These are phyloP conservation scores for Penaeus chinensis DNA, from an alignment of 1,140 invertebrate species.

Conservation along the genomic window DNA sequence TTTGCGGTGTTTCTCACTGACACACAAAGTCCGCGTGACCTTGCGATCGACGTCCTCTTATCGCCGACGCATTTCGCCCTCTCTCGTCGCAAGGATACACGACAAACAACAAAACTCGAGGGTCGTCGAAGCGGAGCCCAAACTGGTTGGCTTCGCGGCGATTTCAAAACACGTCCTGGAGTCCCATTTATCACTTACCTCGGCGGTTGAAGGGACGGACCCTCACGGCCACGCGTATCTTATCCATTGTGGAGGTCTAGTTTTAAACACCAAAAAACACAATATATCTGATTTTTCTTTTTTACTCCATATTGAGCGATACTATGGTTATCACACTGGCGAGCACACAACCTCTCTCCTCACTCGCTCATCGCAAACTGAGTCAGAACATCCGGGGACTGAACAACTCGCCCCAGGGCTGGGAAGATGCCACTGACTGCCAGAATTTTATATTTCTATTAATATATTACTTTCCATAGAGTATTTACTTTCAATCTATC, in stretches of 20 bases:
- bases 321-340: constrained; percentile 28
- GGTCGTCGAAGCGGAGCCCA: not conserved
- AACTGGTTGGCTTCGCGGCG: not conserved
- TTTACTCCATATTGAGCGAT: constrained; percentile 46
- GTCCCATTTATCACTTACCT: constrained; percentile 37
- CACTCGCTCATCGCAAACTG: constrained; percentile 48
- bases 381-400: constrained; percentile 55
- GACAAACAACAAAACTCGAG: too few species aligned
- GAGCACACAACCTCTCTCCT: constrained; percentile 3
- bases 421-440: too few species aligned
- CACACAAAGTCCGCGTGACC: too few species aligned
- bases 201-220: constrained; percentile 54
- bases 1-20: too few species aligned
- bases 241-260: constrained; percentile 46
- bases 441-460: too few species aligned
- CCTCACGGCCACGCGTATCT: constrained; percentile 53
- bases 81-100: too few species aligned
- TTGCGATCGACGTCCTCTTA: too few species aligned
- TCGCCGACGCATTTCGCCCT: too few species aligned
- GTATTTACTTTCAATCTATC: too few species aligned
- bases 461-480: too few species aligned
- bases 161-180: constrained; percentile 28
- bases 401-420: not conserved
- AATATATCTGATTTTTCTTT: constrained; percentile 4
- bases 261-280: constrained; percentile 10